Evolutionary conservation across 2,888 invertebrate genomes (phyloP).

Genomic region (Sisyra terminalis): DNA sequence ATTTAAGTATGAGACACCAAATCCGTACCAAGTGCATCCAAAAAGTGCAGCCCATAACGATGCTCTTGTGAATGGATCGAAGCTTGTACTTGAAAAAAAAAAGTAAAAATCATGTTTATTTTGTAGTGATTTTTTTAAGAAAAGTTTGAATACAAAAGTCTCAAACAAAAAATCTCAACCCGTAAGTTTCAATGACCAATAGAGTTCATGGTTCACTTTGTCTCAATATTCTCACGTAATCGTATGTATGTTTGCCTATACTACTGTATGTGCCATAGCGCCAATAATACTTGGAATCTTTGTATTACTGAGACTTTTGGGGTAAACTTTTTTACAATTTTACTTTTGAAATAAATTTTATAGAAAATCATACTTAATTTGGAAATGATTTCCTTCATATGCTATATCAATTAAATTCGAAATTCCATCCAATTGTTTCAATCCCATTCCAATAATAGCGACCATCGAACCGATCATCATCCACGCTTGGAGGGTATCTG

Average conservation of each 20-base stretch:
- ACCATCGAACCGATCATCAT: constrained; percentile 1
- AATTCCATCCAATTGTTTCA: not conserved
- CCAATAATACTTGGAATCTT: too few relatives aligned
- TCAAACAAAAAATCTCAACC: too few relatives aligned
- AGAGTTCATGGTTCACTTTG: too few relatives aligned
- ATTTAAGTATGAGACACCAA: not conserved
- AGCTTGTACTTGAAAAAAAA: not conserved
- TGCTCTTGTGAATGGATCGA: not conserved
- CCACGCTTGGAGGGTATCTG: not conserved
- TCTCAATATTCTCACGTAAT: too few relatives aligned
- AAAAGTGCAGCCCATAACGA: not conserved
- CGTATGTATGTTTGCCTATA: too few relatives aligned
- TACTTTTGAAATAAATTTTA: not conserved
- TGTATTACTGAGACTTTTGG: too few relatives aligned
- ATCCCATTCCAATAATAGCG: not conserved
- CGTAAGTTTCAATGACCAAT: too few relatives aligned
- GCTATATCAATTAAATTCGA: not conserved
- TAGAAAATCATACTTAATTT: not conserved
- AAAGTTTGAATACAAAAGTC: too few relatives aligned
- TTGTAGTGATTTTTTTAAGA: too few relatives aligned
- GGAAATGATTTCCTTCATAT: not conserved
- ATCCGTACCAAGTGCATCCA: not conserved
- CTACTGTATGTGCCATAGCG: too few relatives aligned
- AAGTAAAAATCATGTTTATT: too few relatives aligned
- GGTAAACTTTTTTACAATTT: too few relatives aligned